Percentiles rank a stretch among this genome's conserved stretches.
Conservation (phyloP, 2,113 vertebrate genomes). For the Camelus dromedarius region DNA sequence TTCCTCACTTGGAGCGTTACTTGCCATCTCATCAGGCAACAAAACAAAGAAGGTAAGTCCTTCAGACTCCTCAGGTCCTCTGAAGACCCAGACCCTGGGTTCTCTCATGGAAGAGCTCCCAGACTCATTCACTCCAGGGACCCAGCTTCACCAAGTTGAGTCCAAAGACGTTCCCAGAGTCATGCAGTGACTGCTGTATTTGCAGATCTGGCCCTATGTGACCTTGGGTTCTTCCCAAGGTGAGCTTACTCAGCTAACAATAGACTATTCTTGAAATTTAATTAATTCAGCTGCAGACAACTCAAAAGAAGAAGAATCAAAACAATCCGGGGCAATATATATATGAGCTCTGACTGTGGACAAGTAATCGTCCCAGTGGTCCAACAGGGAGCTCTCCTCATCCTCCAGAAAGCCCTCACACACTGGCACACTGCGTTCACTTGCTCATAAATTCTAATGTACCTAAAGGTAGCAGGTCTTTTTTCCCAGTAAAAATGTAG, state of each 20-base stretch:
- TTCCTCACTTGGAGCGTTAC: background rate
- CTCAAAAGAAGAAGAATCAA: background rate
- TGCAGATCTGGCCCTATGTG: background rate
- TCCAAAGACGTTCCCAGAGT: background rate
- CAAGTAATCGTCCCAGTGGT: accelerated
- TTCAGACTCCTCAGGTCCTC: background rate
- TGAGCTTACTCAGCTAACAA: background rate
- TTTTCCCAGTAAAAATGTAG: background rate
- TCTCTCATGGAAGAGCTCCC: background rate
- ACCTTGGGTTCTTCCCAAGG: background rate
- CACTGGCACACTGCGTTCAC: accelerated
- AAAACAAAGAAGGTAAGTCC: background rate
- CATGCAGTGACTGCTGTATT: accelerated
- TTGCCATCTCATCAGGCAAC: background rate
- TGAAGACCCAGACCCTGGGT: background rate
- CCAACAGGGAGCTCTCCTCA: accelerated
- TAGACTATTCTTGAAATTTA: background rate
- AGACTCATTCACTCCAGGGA: background rate
- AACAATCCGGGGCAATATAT: background rate
- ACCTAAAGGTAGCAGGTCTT: background rate
- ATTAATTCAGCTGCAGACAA: background rate
- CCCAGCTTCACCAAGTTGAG: background rate
- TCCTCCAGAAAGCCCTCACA: accelerated
- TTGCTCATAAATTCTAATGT: background rate
- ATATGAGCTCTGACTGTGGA: accelerated